Evolutionary conservation across 2,888 invertebrate species (phyloP).

Genomic region (Volucella bombylans): DNA sequence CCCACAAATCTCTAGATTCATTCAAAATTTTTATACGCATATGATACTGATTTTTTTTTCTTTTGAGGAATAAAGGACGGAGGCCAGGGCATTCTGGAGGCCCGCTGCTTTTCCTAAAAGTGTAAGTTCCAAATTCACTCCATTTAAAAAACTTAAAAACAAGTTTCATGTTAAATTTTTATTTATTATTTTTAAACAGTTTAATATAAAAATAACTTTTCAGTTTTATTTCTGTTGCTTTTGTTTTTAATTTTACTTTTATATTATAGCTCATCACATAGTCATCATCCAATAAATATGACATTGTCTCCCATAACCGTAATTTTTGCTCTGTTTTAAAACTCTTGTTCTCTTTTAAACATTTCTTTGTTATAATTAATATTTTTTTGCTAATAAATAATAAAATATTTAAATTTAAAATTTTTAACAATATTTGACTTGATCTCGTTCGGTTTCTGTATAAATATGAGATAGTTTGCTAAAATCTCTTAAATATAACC

Average conservation of each 20-base stretch:
- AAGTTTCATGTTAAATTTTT: conserved; percentile 3
- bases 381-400: conserved; percentile 12
- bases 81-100: no score
- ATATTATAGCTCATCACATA: conserved; percentile 8
- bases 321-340: background rate
- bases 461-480: conserved; percentile 16
- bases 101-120: no score
- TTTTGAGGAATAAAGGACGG: no score
- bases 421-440: conserved; percentile 17
- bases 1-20: no score
- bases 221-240: conserved; percentile 19
- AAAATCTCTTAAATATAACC: conserved; percentile 19
- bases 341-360: background rate
- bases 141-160: background rate
- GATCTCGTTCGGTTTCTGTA: conserved; percentile 5
- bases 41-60: no score
- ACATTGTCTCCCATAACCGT: conserved; percentile 6
- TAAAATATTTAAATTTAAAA: conserved; percentile 4
- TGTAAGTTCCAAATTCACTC: no score
- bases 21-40: no score
- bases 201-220: conserved; percentile 53
- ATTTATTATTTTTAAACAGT: conserved; percentile 41
- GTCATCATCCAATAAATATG: conserved; percentile 23
- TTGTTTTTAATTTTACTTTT: conserved; percentile 14
- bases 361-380: conserved; percentile 5